Percentiles rank a stretch among this genome's conserved stretches.
phyloP scores from a whole-genome alignment of 2,888 invertebrate genomes.

The Phasia obesa region DNA sequence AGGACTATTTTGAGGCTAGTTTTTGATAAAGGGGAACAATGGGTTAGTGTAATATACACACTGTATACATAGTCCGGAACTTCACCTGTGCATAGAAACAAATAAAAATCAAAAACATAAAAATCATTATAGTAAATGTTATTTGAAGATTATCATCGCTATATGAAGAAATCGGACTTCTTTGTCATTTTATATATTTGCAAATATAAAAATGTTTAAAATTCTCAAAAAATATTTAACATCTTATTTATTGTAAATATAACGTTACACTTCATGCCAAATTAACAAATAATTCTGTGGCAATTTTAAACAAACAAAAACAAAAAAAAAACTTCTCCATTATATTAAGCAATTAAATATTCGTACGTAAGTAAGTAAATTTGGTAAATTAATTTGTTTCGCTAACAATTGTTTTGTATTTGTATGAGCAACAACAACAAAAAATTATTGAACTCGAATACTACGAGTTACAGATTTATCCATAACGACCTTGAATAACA shows the following conservation, averaged over 20 bases:
- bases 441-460: too few relatives aligned
- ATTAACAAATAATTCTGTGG: slow-evolving; percentile 53
- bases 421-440: neutral
- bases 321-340: neutral
- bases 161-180: too few relatives aligned
- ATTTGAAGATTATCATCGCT: too few relatives aligned
- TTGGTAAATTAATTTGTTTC: slow-evolving; percentile 49
- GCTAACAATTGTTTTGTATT: slow-evolving; percentile 46
- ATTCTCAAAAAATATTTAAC: slow-evolving; percentile 14
- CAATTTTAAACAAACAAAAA: slow-evolving; percentile 16
- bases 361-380: slow-evolving; percentile 14
- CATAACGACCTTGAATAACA: slow-evolving; percentile 67
- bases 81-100: too few relatives aligned
- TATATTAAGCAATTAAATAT: neutral
- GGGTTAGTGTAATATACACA: too few relatives aligned
- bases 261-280: slow-evolving; percentile 56
- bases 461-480: slow-evolving; percentile 34
- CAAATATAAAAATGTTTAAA: neutral
- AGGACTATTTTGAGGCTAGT: too few relatives aligned
- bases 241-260: slow-evolving; percentile 42
- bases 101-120: too few relatives aligned
- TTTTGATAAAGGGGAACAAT: too few relatives aligned
- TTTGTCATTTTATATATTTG: too few relatives aligned
- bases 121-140: too few relatives aligned
- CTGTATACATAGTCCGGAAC: too few relatives aligned